A percentile compares a stretch with the other conserved stretches of the same genome.
phyloP scores from a whole-genome alignment of 2,797 vertebrate genomes.

The Varecia variegata region DNA sequence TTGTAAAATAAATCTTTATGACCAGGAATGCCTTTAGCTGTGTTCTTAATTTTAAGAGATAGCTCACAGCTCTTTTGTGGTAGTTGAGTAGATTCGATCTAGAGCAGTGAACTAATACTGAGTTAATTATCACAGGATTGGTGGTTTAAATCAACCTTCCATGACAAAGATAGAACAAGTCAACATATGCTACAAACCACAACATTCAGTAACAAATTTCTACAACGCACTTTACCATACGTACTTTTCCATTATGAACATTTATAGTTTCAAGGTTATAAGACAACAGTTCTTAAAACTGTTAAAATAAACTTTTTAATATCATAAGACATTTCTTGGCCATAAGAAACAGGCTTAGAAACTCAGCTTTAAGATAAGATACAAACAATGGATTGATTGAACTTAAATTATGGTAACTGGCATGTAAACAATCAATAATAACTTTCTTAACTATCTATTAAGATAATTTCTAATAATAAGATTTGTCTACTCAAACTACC shows the following conservation, averaged over 20 bases:
- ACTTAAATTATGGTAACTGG: neutral
- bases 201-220: neutral
- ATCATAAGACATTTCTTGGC: neutral
- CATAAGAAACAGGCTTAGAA: neutral
- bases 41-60: slow-evolving; percentile 49
- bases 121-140: slow-evolving; percentile 46
- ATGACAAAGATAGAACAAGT: neutral
- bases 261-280: neutral
- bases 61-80: neutral
- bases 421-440: slow-evolving; percentile 38
- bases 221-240: neutral
- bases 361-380: neutral
- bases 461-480: slow-evolving; percentile 55
- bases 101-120: slow-evolving; percentile 10
- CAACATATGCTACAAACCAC: neutral
- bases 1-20: slow-evolving; percentile 60
- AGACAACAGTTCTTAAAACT: neutral
- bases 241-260: neutral
- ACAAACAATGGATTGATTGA: neutral
- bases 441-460: slow-evolving; percentile 21
- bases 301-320: neutral
- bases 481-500: neutral
- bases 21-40: slow-evolving; percentile 38
- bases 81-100: slow-evolving; percentile 35
- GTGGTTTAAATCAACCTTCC: slow-evolving; percentile 13